Evolutionary conservation across 1,140 invertebrate species (phyloP).

Genomic region (Akabosia matsudoensis): DNA sequence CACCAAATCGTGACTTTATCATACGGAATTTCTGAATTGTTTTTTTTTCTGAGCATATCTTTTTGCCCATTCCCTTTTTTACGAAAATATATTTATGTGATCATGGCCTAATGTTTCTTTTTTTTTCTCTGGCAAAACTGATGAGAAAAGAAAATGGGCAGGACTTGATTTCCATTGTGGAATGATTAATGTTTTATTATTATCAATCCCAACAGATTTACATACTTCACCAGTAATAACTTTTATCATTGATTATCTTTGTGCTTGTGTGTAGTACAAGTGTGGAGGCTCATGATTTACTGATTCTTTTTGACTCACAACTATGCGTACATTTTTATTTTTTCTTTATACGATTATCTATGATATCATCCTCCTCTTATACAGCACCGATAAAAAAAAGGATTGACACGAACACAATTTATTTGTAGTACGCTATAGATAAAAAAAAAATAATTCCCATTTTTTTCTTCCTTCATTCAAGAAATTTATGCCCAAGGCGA

Average conservation of each 20-base stretch:
- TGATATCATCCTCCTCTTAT: background rate
- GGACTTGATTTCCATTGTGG: conserved; percentile 19
- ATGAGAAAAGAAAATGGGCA: conserved; percentile 10
- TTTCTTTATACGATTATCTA: background rate
- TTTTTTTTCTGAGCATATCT: background rate
- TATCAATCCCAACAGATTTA: conserved; percentile 21
- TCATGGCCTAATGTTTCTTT: conserved; percentile 22
- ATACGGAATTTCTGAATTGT: conserved; percentile 19
- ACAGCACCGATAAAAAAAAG: background rate
- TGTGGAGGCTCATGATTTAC: conserved; percentile 3
- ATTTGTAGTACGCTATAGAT: conserved; percentile 18
- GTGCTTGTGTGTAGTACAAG: background rate
- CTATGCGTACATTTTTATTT: background rate
- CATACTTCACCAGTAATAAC: conserved; percentile 24
- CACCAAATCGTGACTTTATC: conserved; percentile 9
- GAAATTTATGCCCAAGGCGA: background rate
- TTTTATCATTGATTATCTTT: conserved; percentile 22
- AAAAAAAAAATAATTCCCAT: too few species aligned
- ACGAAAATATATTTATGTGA: background rate
- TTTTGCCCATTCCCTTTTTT: background rate
- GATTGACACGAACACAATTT: conserved; percentile 14
- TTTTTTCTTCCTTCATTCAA: conserved; percentile 17
- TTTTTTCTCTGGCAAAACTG: conserved; percentile 4
- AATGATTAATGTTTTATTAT: conserved; percentile 24
- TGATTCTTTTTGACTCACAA: background rate